Base-by-base conservation (phyloP, 2,888 invertebrate species). In the Hirudinaria manillensis region DNA sequence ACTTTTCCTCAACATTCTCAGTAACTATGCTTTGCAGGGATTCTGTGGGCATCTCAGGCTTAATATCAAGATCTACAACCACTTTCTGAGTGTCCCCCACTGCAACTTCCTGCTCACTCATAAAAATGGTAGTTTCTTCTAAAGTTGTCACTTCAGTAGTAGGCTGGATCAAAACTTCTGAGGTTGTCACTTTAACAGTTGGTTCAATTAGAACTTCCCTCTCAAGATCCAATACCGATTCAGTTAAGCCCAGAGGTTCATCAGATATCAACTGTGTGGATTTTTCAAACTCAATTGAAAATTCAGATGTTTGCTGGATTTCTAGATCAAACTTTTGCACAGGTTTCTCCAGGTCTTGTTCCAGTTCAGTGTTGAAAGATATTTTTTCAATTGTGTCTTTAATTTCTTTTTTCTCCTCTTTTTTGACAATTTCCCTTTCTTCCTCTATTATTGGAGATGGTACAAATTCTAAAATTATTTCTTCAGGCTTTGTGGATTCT, bases 371-470 rank as follows among this genome's bases (percentile, higher is more conserved):
- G 29, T 10, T 61, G 21, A 27, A 61, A 27, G 2, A 51, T 10
- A 29, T 16, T 74, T 2, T 61, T 4, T 61, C 61, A 2, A 61
- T 7, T 61, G 29, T 45, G n/a, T 72, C 77, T n/a, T 51, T 29
- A 2, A 2, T 75, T 51, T 16, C 70, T n/a, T 70, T 61, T 7
- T 38, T 24, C 38, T 36, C 24, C 38, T 71, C 67, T 21, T 24
- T 53, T 19, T 29, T 51, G 3, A 68, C n/a, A 24, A 61, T 61
- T 61, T 61, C 56, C n/a, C 6, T 61, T 10, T 61, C 24, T 7
- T 24, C 61, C 10, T 61, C 61, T 61, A 21, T 10, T 61, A 6
- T 1, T 21, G 29, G 24, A 61, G 61, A 61, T 4, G 61, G 61
- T 2, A 61, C 61, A 1, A 61, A 61, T 61, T 61, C 61, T n/a